phyloP scores from a whole-genome alignment of 2,888 invertebrate species.

The Calliphora vomitoria region DNA sequence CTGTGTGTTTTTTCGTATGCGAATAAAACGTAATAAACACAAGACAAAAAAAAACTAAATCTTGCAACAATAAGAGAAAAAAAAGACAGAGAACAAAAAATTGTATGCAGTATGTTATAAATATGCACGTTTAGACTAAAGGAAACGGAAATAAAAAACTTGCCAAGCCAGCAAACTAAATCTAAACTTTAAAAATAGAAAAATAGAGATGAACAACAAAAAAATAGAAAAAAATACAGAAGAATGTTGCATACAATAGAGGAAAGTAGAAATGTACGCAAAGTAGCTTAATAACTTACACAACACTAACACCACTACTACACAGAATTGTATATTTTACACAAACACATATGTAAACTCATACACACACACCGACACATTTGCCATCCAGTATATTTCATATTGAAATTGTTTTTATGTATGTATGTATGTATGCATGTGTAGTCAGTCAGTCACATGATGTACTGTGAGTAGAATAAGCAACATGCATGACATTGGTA shows the following conservation, averaged over 20 bases:
- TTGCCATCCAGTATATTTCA: neutral
- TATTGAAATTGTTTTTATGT: slow-evolving; percentile 19
- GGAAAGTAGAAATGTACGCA: slow-evolving; percentile 54
- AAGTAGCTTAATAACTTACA: slow-evolving; percentile 73
- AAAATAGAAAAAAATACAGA: slow-evolving; percentile 16
- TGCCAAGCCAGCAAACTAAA: slow-evolving; percentile 67
- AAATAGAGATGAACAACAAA: neutral
- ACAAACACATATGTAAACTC: neutral
- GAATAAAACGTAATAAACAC: slow-evolving; percentile 40
- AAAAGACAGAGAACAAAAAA: slow-evolving; percentile 33
- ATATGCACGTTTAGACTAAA: slow-evolving; percentile 55
- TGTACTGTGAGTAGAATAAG: slow-evolving; percentile 46
- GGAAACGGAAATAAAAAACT: slow-evolving; percentile 38
- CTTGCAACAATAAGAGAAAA: slow-evolving; percentile 30
- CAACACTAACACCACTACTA: slow-evolving; percentile 64
- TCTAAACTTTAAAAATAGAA: slow-evolving; percentile 48
- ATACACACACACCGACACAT: neutral
- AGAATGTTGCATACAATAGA: slow-evolving; percentile 56
- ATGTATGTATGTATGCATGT: neutral
- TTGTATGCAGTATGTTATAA: slow-evolving; percentile 45
- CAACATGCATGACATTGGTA: slow-evolving; percentile 73
- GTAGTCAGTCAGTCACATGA: too few species aligned
- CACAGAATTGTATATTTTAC: slow-evolving; percentile 46
- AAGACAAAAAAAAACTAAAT: slow-evolving; percentile 38
- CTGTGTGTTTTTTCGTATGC: slow-evolving; percentile 11